Percentiles rank a stretch among this genome's conserved stretches.
Evolutionary conservation across 2,888 invertebrate species (phyloP).

Genomic region (Drosophila borborema): DNA sequence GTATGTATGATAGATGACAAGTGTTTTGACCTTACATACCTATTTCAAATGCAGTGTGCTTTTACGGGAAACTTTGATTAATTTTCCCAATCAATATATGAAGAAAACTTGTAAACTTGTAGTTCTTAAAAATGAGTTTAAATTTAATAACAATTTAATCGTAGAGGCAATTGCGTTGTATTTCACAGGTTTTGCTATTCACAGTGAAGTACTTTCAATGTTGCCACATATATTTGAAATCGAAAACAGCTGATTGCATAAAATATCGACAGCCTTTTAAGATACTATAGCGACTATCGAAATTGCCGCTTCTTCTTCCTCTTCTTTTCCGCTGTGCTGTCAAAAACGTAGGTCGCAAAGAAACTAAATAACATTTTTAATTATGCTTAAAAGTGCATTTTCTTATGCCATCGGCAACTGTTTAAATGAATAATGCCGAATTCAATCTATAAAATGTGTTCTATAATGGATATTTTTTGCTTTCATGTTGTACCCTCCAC

Average conservation of each 20-base stretch:
- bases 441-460: constrained; percentile 3
- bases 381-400: constrained; percentile 42
- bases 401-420: constrained; percentile 30
- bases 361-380: constrained; percentile 37
- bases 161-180: constrained; percentile 42
- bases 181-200: constrained; percentile 33
- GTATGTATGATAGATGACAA: neutral
- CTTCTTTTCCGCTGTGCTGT: constrained; percentile 84
- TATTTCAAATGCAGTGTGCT: constrained; percentile 9
- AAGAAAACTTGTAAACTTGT: neutral
- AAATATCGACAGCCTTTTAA: constrained; percentile 21
- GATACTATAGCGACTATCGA: constrained; percentile 31
- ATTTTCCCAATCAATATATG: neutral
- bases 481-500: constrained; percentile 37
- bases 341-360: constrained; percentile 80
- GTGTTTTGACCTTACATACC: constrained; percentile 29
- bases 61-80: neutral
- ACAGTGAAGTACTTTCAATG: constrained; percentile 14
- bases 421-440: neutral
- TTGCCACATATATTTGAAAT: constrained; percentile 33
- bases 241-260: constrained; percentile 31
- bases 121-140: neutral
- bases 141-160: constrained; percentile 11
- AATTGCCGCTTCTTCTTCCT: constrained; percentile 42
- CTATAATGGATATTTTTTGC: constrained; percentile 42